Percentiles rank a stretch among this genome's conserved stretches.
Evolutionary conservation across 2,888 invertebrate genomes (phyloP).

Genomic region (Torymus auratus): DNA sequence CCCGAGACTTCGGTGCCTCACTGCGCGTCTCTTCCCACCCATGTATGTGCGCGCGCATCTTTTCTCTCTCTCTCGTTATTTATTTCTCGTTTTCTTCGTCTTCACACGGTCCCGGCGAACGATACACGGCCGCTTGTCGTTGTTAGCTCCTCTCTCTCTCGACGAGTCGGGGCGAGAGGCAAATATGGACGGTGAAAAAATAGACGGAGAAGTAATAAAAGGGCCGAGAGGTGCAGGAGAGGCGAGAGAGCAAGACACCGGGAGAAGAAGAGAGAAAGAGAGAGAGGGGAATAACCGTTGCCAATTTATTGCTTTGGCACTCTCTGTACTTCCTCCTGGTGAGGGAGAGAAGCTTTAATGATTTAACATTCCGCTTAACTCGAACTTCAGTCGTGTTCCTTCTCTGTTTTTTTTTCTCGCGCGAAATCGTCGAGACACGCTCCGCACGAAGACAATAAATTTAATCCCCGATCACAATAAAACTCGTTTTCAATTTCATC

Average conservation of each 20-base stretch:
- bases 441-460: conserved; percentile 41
- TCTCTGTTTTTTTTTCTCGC: conserved; percentile 21
- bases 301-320: conserved; percentile 53
- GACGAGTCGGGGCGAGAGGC: not conserved
- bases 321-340: conserved; percentile 39
- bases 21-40: not conserved
- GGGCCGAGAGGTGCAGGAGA: conserved; percentile 28
- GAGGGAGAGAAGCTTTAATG: conserved; percentile 50
- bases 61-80: conserved; percentile 41
- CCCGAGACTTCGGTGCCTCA: conserved; percentile 5
- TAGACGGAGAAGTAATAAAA: conserved; percentile 39
- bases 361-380: conserved; percentile 54
- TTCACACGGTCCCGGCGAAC: conserved; percentile 24
- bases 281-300: conserved; percentile 52
- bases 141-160: conserved; percentile 39
- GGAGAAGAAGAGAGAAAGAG: conserved; percentile 37
- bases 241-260: conserved; percentile 33
- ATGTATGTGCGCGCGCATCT: not conserved
- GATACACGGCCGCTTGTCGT: conserved; percentile 46
- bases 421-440: not conserved
- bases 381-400: conserved; percentile 13
- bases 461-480: conserved; percentile 34
- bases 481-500: not conserved
- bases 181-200: conserved; percentile 40
- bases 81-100: conserved; percentile 40